Conservation (phyloP, 2,888 invertebrate genomes). For the Didymodactylos carnosus region DNA sequence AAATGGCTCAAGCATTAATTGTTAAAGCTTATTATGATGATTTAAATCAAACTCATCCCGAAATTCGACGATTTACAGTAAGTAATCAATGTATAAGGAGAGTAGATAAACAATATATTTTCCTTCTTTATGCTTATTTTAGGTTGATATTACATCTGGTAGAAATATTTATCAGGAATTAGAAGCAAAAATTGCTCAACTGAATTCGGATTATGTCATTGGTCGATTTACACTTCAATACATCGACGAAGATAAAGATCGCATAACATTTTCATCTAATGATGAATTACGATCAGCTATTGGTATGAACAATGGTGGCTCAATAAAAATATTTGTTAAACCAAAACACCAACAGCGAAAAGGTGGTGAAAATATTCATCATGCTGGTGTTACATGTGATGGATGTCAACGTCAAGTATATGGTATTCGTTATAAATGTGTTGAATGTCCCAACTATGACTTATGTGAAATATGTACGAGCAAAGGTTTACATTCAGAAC, state of each 20-base stretch:
- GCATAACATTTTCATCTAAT: not conserved
- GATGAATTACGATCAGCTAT: not conserved
- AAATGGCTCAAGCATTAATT: too few species aligned
- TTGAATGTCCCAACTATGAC: not conserved
- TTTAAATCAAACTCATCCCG: not conserved
- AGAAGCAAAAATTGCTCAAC: not conserved
- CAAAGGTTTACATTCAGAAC: not conserved
- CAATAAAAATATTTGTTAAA: not conserved
- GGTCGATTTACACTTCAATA: not conserved
- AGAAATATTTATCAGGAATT: not conserved
- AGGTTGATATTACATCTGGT: not conserved
- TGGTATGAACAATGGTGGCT: not conserved
- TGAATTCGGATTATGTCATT: not conserved
- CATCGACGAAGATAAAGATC: not conserved
- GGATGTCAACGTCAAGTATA: not conserved
- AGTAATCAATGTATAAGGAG: not conserved
- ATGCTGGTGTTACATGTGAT: not conserved
- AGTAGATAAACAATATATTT: too few species aligned
- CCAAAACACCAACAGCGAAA: not conserved
- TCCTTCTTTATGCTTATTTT: too few species aligned
- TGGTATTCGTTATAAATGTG: not conserved
- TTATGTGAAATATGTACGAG: not conserved
- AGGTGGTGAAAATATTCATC: not conserved
- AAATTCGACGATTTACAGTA: not conserved
- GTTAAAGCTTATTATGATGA: not conserved